Conservation (phyloP, 2,888 invertebrate genomes). For the Nemotelus nigrinus region DNA sequence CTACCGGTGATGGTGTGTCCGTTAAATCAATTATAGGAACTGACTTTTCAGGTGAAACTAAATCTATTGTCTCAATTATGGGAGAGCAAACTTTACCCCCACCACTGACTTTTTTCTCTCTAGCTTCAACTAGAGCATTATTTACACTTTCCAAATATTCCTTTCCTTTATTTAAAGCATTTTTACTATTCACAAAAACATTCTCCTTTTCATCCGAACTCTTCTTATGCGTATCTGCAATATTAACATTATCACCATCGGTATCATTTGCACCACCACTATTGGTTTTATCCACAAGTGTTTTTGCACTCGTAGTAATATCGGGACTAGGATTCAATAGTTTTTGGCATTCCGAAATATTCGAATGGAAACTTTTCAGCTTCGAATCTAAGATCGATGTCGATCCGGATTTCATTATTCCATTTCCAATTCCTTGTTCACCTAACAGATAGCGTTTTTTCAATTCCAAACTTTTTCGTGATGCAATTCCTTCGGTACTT, state of each 20-base stretch:
- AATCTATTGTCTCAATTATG: conserved; percentile 62
- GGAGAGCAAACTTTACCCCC: conserved; percentile 55
- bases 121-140: conserved; percentile 59
- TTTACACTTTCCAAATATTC: conserved; percentile 62
- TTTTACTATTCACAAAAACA: conserved; percentile 62
- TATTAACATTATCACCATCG: conserved; percentile 46
- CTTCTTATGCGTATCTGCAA: conserved; percentile 36
- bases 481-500: conserved; percentile 87
- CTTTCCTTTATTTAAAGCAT: conserved; percentile 63
- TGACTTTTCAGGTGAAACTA: conserved; percentile 62
- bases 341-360: conserved; percentile 89
- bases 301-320: conserved; percentile 76
- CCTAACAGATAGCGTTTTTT: conserved; percentile 87
- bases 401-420: conserved; percentile 83
- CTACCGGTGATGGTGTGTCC: conserved; percentile 57
- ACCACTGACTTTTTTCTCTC: conserved; percentile 52
- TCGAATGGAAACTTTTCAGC: conserved; percentile 83
- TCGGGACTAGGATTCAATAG: conserved; percentile 80
- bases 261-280: conserved; percentile 55
- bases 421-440: conserved; percentile 72
- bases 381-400: conserved; percentile 86
- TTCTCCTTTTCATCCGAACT: conserved; percentile 61
- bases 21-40: conserved; percentile 59
- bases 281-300: conserved; percentile 68
- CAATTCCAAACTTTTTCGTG: conserved; percentile 85